Base-by-base conservation (phyloP, 2,888 invertebrate species). In the Strigamia maritima region DNA sequence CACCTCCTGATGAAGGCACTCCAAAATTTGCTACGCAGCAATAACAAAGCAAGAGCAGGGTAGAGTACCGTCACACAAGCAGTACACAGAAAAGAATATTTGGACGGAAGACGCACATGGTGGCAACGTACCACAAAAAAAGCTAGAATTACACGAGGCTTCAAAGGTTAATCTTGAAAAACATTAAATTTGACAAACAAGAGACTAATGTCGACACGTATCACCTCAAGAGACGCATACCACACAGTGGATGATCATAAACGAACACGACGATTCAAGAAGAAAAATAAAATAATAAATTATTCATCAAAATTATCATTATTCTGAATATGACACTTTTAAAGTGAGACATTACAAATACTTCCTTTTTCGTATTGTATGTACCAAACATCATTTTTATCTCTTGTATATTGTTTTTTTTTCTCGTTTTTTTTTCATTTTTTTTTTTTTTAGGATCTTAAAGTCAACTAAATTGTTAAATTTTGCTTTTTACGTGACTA, bases 1-100 rank as follows among this genome's bases (percentile, higher is more conserved):
- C 95, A 96, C 96, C 96, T 95, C 91, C 94, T 93, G 89, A 95
- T 95, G 94, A 96, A 95, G 93, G 95, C 94, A 91, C 94, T 95
- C 96, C 95, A 95, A 93, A 95, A 95, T 91, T 95, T 93, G 94
- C 95, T 96, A 82, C 81, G 93, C 80, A 80, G 79, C 76, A 79
- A 79, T 78, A 81, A 80, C 79, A 80, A 80, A 81, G 81, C 81
- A 81, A 81, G 81, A 81, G 81, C 81, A 81, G 80, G 81, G 81
- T 81, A 81, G 81, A 81, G 78, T 80, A 79, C 78, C 79, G 80
- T 80, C 80, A 80, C 80, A 80, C 80, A 80, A 80, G 80, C 80
- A 80, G 79, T 80, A 79, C 77, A 79, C 77, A 80, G 77, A 80
- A 65, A 80, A 76, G 79, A 79, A 70, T 70, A 74, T 79, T 76